Evolutionary conservation across 2,888 invertebrate species (phyloP).

Genomic region (Cheilosia grossa): DNA sequence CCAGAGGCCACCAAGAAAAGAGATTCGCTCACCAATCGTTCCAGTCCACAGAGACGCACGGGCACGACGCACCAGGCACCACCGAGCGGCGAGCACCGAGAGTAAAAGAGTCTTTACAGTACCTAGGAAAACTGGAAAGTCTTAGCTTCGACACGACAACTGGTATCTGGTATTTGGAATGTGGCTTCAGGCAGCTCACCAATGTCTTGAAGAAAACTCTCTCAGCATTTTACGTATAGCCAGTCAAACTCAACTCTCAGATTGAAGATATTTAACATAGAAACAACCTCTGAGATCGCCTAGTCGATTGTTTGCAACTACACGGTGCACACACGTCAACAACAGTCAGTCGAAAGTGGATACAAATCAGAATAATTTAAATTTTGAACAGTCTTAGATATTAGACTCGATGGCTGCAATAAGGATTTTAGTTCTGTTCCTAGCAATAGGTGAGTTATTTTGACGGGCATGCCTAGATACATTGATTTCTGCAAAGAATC

Average conservation of each 20-base stretch:
- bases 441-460: constrained; percentile 59
- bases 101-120: constrained; percentile 21
- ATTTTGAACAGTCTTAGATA: constrained; percentile 18
- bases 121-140: constrained; percentile 40
- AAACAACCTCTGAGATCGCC: constrained; percentile 76
- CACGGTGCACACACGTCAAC: constrained; percentile 70
- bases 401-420: constrained; percentile 46
- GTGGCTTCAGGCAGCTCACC: neutral
- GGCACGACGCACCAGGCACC: neutral
- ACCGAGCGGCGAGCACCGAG: neutral
- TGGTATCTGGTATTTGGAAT: neutral
- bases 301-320: constrained; percentile 77
- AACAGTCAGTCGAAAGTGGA: constrained; percentile 54
- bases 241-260: constrained; percentile 22
- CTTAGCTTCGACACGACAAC: constrained; percentile 2
- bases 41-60: constrained; percentile 19
- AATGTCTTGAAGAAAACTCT: neutral
- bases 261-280: constrained; percentile 77
- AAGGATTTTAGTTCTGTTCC: constrained; percentile 52
- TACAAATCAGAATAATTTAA: neutral
- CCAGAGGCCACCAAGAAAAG: constrained; percentile 7
- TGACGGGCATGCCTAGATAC: neutral
- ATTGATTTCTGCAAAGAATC: neutral
- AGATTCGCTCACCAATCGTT: constrained; percentile 15
- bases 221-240: neutral